phyloP scores from a whole-genome alignment of 2,113 vertebrate species.

The Stegostoma tigrinum region DNA sequence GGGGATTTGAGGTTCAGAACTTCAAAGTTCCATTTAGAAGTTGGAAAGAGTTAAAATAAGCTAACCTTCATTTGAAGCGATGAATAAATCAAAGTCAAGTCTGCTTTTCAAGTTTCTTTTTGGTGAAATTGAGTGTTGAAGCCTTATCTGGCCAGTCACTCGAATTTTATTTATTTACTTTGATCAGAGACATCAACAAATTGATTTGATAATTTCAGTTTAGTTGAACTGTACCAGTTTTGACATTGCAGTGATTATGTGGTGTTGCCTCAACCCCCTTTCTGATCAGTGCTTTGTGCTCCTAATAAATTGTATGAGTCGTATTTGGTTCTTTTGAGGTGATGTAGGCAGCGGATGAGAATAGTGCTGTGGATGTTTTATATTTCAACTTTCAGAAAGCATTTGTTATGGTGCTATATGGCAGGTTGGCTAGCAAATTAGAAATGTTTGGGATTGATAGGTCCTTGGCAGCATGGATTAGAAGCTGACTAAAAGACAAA shows the following conservation, averaged over 20 bases:
- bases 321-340: not conserved
- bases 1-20: not conserved
- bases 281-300: not conserved
- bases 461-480: too few species aligned
- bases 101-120: not conserved
- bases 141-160: not conserved
- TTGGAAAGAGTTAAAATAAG: not conserved
- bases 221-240: not conserved
- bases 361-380: too few species aligned
- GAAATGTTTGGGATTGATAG: too few species aligned
- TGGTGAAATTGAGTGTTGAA: not conserved
- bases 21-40: not conserved
- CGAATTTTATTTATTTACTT: constrained; percentile 5
- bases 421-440: too few species aligned
- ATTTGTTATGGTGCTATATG: too few species aligned
- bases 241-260: not conserved
- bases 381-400: too few species aligned
- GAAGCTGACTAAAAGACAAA: too few species aligned
- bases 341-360: too few species aligned
- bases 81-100: not conserved
- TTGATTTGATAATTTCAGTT: not conserved
- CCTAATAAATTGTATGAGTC: not conserved
- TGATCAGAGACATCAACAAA: not conserved
- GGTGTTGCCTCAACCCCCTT: not conserved
- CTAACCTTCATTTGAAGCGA: not conserved